Evolutionary conservation across 2,113 vertebrate species (phyloP).

Genomic region (Grallaria varia): DNA sequence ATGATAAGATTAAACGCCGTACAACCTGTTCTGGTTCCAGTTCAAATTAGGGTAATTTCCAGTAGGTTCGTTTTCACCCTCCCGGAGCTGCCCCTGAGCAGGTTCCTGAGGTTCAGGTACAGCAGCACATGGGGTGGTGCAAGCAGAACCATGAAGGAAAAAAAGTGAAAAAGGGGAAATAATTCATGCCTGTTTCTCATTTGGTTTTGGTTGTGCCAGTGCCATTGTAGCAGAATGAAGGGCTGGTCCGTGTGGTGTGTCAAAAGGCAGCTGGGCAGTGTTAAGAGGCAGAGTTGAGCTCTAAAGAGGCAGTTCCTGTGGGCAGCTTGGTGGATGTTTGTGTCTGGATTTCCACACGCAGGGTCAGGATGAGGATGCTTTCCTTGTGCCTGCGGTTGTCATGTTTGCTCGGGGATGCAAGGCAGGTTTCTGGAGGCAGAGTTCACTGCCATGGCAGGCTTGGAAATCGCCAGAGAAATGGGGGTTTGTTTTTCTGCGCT

Average conservation of each 20-base stretch:
- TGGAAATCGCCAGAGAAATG: not conserved
- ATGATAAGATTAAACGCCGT: not conserved
- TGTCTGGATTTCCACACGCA: not conserved
- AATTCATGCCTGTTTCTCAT: not conserved
- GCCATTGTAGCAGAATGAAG: not conserved
- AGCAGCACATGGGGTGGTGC: not conserved
- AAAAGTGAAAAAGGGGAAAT: not conserved
- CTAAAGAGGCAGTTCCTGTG: not conserved
- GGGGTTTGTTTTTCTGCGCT: not conserved
- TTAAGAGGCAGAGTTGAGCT: not conserved
- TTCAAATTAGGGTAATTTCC: not conserved
- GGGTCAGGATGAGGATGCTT: not conserved
- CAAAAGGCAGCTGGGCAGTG: not conserved
- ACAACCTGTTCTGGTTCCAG: not conserved
- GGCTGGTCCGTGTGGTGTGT: not conserved
- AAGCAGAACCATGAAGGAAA: not conserved
- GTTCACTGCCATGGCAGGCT: not conserved
- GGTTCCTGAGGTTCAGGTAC: not conserved
- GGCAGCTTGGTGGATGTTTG: fast-evolving
- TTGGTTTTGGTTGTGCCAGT: not conserved
- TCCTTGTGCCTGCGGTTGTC: not conserved
- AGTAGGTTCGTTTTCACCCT: not conserved
- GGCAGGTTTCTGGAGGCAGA: not conserved
- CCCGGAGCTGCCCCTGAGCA: not conserved
- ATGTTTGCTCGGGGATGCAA: not conserved